A percentile compares a stretch with the other conserved stretches of the same genome.
phyloP scores from a whole-genome alignment of 2,113 vertebrate genomes.

The Rallus limicola region DNA sequence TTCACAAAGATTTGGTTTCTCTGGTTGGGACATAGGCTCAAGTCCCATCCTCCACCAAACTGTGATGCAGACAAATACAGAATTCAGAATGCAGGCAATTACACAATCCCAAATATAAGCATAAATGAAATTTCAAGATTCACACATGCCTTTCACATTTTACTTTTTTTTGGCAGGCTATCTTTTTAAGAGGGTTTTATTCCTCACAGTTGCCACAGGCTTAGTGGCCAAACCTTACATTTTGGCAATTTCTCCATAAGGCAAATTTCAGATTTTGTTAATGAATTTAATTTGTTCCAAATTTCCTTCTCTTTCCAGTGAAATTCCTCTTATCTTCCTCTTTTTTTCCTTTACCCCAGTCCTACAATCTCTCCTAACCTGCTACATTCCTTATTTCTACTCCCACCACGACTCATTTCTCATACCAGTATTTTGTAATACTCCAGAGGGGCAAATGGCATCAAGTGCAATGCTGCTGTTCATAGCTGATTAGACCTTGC shows the following conservation, averaged over 20 bases:
- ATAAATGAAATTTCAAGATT: neutral
- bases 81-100: neutral
- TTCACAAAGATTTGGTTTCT: neutral
- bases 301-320: neutral
- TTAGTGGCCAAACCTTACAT: neutral
- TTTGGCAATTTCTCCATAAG: neutral
- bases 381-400: neutral
- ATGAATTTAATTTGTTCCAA: fast-evolving
- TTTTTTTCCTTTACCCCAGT: neutral
- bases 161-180: neutral
- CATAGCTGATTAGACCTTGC: neutral
- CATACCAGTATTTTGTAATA: neutral
- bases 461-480: neutral
- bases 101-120: neutral
- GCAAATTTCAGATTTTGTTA: neutral
- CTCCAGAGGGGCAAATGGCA: neutral
- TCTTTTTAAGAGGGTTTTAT: neutral
- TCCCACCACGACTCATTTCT: neutral
- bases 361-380: neutral
- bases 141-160: neutral
- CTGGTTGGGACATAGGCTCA: neutral
- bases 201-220: neutral
- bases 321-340: neutral
- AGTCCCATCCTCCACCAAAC: neutral
- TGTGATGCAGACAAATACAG: neutral